phyloP scores from a whole-genome alignment of 2,888 invertebrate genomes.

The Synanthedon vespiformis region DNA sequence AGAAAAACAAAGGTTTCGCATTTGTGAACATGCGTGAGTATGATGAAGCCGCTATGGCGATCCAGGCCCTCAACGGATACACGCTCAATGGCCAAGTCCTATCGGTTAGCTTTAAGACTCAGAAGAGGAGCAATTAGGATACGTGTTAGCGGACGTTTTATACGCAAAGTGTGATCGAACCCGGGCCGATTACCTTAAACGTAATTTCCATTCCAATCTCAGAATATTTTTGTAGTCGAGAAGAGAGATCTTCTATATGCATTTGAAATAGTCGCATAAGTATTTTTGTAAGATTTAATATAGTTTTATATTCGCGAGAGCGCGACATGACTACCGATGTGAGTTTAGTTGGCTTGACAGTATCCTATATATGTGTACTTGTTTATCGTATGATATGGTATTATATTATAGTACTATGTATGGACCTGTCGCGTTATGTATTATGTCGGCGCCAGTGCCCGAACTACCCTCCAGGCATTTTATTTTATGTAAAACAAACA shows the following conservation, averaged over 20 bases:
- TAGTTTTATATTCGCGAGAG: constrained; percentile 66
- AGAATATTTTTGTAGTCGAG: constrained; percentile 69
- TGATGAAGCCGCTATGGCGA: constrained; percentile 67
- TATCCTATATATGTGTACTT: constrained; percentile 62
- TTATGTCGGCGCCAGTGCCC: constrained; percentile 25
- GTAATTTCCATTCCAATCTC: constrained; percentile 67
- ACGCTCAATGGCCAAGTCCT: constrained; percentile 69
- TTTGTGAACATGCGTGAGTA: constrained; percentile 69
- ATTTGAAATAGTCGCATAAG: constrained; percentile 68
- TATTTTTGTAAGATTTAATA: constrained; percentile 70
- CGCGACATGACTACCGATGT: constrained; percentile 62
- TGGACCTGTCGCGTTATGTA: constrained; percentile 63
- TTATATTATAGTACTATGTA: constrained; percentile 65
- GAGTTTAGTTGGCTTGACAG: constrained; percentile 66
- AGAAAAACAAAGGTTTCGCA: constrained; percentile 68
- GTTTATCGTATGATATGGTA: constrained; percentile 64
- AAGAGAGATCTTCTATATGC: constrained; percentile 66
- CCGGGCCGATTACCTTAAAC: constrained; percentile 57
- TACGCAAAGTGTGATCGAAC: constrained; percentile 56
- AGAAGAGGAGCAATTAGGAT: constrained; percentile 62
- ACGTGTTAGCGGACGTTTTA: constrained; percentile 43
- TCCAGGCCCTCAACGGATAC: constrained; percentile 66
- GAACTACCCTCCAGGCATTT: constrained; percentile 60
- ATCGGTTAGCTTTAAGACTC: constrained; percentile 70
- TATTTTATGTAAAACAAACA: constrained; percentile 67